Percentiles rank a stretch among this genome's conserved stretches.
Conservation (phyloP, 2,113 vertebrate genomes). For the Chloroceryle aenea region DNA sequence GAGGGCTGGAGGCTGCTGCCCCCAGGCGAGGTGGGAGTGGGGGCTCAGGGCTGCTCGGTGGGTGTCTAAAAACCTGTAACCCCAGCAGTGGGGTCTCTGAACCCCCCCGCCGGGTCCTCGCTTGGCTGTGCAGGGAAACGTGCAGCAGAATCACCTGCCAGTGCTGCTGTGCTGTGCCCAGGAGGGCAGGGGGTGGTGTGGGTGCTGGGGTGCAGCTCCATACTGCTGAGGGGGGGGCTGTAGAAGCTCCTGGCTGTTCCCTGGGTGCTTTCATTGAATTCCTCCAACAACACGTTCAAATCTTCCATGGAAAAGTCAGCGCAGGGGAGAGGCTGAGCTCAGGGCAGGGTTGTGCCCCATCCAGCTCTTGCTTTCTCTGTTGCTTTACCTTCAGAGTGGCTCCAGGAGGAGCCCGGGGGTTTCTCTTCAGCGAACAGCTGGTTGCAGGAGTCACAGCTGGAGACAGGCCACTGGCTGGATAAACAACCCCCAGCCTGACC, state of each 20-base stretch:
- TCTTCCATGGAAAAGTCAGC: neutral
- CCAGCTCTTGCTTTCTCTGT: neutral
- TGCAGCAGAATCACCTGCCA: accelerated
- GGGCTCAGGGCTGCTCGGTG: no score
- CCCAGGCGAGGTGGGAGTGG: no score
- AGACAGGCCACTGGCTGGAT: accelerated
- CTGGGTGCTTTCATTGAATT: neutral
- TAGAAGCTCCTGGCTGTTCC: neutral
- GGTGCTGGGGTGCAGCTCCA: accelerated
- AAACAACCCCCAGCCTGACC: accelerated
- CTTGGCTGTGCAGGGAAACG: neutral
- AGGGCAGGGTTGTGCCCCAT: accelerated
- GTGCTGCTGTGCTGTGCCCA: accelerated
- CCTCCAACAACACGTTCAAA: neutral
- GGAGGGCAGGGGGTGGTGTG: neutral
- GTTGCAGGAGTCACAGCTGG: neutral
- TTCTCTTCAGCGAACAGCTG: neutral
- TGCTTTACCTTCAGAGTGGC: neutral
- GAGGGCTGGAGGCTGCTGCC: no score
- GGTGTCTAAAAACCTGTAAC: no score
- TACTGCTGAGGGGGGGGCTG: accelerated
- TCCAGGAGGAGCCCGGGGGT: conserved; percentile 15
- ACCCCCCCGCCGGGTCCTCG: no score
- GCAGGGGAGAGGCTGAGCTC: accelerated
- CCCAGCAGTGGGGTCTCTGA: accelerated